Conservation (phyloP, 2,888 invertebrate genomes). For the Automeris io region DNA sequence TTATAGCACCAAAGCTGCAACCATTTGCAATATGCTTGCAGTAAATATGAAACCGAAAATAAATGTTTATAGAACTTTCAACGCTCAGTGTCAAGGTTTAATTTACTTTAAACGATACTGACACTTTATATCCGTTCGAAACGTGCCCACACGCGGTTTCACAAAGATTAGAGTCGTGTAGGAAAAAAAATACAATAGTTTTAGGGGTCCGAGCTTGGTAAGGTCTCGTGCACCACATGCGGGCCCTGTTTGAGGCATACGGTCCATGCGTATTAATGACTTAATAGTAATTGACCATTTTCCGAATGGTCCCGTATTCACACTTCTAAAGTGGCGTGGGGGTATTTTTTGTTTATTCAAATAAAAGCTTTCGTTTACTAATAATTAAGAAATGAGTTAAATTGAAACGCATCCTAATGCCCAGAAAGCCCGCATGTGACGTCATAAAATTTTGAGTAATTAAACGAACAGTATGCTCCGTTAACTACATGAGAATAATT, state of each 20-base stretch:
- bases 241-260: constrained; percentile 20
- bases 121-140: constrained; percentile 14
- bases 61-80: background rate
- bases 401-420: constrained; percentile 7
- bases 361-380: constrained; percentile 4
- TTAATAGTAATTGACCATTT: constrained; percentile 57
- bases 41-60: constrained; percentile 8
- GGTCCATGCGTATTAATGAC: constrained; percentile 34
- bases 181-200: constrained; percentile 23
- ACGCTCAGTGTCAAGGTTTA: background rate
- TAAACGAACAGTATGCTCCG: background rate
- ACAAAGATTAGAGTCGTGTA: constrained; percentile 23
- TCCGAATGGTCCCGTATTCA: constrained; percentile 39
- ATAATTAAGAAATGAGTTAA: constrained; percentile 8
- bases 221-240: constrained; percentile 43
- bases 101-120: background rate
- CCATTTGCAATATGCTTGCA: constrained; percentile 9
- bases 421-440: constrained; percentile 5
- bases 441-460: constrained; percentile 2
- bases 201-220: constrained; percentile 34
- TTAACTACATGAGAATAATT: no score
- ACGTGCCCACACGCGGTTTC: constrained; percentile 37
- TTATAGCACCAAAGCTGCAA: constrained; percentile 9
- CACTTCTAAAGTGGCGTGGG: constrained; percentile 10
- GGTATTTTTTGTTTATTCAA: constrained; percentile 4